Percentiles rank a stretch among this genome's conserved stretches.
Evolutionary conservation across 2,797 vertebrate genomes (phyloP).

Genomic region (Pampus argenteus): DNA sequence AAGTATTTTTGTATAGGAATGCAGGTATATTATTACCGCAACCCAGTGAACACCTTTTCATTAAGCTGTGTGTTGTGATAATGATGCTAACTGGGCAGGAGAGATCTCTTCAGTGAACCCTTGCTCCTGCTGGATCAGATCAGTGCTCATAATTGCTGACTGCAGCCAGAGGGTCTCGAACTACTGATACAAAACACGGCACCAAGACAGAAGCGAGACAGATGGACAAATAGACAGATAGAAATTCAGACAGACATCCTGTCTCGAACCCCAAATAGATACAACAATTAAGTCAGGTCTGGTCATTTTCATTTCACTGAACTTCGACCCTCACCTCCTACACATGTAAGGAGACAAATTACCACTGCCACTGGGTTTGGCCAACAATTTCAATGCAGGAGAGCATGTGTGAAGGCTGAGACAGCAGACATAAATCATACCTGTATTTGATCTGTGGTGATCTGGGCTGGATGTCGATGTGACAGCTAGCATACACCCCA

Average conservation of each 20-base stretch:
- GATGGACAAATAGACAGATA: slow-evolving; percentile 75
- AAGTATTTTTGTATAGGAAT: not conserved
- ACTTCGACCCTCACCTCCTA: slow-evolving; percentile 74
- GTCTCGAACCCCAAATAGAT: slow-evolving; percentile 80
- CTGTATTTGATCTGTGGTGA: slow-evolving; percentile 86
- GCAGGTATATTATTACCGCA: slow-evolving; percentile 1
- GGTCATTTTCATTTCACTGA: slow-evolving; percentile 82
- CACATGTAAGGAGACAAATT: slow-evolving; percentile 80
- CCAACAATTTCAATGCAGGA: slow-evolving; percentile 55
- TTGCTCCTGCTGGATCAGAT: slow-evolving; percentile 68
- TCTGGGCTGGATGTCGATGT: slow-evolving; percentile 57
- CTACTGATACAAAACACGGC: slow-evolving; percentile 62
- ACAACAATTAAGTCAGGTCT: slow-evolving; percentile 81
- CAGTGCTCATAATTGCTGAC: slow-evolving; percentile 53
- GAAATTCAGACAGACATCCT: slow-evolving; percentile 74
- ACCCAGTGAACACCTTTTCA: slow-evolving; percentile 30
- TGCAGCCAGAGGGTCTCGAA: slow-evolving; percentile 61
- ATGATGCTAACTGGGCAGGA: slow-evolving; percentile 61
- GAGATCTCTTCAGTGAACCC: slow-evolving; percentile 53
- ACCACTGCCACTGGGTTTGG: slow-evolving; percentile 69
- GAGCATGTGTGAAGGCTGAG: slow-evolving; percentile 69
- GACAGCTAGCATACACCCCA: slow-evolving; percentile 66
- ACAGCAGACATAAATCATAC: slow-evolving; percentile 90
- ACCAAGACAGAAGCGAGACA: slow-evolving; percentile 62
- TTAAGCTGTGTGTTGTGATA: slow-evolving; percentile 64